Evolutionary conservation across 92 coral and sea anemone species (phyloP), one percentile per base, ranked within the genome.

Genomic region (Blastomussa wellsi): DNA sequence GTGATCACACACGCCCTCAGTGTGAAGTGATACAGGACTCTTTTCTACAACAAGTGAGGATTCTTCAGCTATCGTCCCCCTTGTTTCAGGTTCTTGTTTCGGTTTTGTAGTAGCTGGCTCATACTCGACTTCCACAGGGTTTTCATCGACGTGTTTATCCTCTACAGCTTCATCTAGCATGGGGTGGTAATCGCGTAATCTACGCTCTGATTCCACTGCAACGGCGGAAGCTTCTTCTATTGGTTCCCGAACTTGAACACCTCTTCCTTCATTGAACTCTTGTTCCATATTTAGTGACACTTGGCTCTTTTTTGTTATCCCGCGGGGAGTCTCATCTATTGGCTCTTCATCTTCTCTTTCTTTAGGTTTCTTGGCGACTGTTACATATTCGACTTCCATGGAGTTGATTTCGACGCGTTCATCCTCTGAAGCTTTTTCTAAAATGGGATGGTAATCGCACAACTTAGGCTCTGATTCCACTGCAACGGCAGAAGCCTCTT

Each of bases 241-340:
- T 74, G 36, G 59, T 31, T 74, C 79, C 36, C 28, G 35, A 8
- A 24, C 20, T 55, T 10, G 20, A 55, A 20, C 26, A 28, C 64
- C 6, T 70, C n/a, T 37, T 71, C 76, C 31, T 7, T 31, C 16
- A 7, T 48, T n/a, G 36, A 82, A 16, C 52, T 20, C 39, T 14
- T 39, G 32, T 17, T 82, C 86, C 29, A 71, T 49, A 33, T 53
- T 52, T n/a, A 71, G 71, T 22, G 72, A 55, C 4, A 53, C 39
- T 33, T 78, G 79, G 31, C 39, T 51, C 35, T 26, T 71, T 9
- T 82, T 79, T n/a, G n/a, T n/a, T n/a, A n/a, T n/a, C n/a, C n/a
- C n/a, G n/a, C n/a, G n/a, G n/a, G n/a, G n/a, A n/a, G n/a, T n/a
- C n/a, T n/a, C n/a, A n/a, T n/a, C n/a, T n/a, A n/a, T n/a, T n/a